Conservation (phyloP, 2,888 invertebrate genomes). For the Doris montereyensis region DNA sequence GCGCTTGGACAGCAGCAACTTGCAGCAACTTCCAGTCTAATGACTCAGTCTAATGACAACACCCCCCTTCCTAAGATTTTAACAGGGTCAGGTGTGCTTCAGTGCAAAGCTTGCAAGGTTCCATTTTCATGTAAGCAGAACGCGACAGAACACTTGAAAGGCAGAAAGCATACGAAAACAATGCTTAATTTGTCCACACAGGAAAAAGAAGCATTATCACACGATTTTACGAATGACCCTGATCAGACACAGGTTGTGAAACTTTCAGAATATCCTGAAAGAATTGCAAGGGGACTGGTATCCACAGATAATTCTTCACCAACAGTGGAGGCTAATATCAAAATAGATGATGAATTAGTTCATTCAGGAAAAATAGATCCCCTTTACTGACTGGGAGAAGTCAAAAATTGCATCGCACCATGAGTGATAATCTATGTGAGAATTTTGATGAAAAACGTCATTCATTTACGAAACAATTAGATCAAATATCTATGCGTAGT, state of each 20-base stretch:
- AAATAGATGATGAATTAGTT: too few species aligned
- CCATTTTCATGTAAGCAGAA: constrained; percentile 48
- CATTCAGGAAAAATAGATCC: too few species aligned
- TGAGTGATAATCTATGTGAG: background rate
- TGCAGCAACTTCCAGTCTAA: too few species aligned
- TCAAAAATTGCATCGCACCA: background rate
- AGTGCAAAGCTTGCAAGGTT: constrained; percentile 51
- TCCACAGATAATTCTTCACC: too few species aligned
- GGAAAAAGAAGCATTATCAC: background rate
- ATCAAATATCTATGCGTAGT: too few species aligned
- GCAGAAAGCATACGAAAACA: constrained; percentile 51
- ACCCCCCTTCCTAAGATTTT: background rate
- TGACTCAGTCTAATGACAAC: too few species aligned
- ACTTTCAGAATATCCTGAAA: background rate
- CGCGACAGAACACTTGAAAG: constrained; percentile 50
- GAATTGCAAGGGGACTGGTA: too few species aligned
- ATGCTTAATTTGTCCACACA: background rate
- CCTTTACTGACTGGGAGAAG: too few species aligned
- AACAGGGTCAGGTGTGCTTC: constrained; percentile 21
- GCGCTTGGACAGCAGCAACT: too few species aligned
- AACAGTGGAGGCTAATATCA: too few species aligned
- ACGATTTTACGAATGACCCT: background rate
- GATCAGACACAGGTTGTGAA: constrained; percentile 28
- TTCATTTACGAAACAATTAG: too few species aligned
- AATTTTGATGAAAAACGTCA: background rate